A percentile compares a stretch with the other conserved stretches of the same genome.
These are phyloP conservation scores for Brachyopa scutellaris DNA, from an alignment of 2,888 invertebrate species.

Conservation along the genomic window DNA sequence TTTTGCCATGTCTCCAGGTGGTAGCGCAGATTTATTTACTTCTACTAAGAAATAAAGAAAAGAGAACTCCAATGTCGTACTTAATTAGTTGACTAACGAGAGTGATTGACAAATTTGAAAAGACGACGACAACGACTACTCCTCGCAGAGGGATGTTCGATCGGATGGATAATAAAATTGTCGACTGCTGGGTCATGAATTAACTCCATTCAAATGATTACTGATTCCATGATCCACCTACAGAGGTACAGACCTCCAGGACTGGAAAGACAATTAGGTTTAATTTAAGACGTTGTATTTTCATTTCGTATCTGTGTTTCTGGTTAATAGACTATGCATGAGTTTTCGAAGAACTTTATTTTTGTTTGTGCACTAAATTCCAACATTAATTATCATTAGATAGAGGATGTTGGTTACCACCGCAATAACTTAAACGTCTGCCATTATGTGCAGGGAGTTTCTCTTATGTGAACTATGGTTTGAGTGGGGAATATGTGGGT, in stretches of 20 bases:
- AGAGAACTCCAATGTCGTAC: conserved; percentile 38
- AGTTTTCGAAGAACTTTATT: conserved; percentile 46
- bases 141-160: background rate
- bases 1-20: conserved; percentile 51
- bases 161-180: too few relatives aligned
- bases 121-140: background rate
- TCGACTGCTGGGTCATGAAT: conserved; percentile 40
- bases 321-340: conserved; percentile 32
- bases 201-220: conserved; percentile 57
- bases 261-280: conserved; percentile 40
- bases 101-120: conserved; percentile 67
- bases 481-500: too few relatives aligned
- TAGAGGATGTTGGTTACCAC: background rate
- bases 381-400: conserved; percentile 46
- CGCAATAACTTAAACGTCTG: background rate
- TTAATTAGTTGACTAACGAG: conserved; percentile 63
- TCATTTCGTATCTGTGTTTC: conserved; percentile 28
- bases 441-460: conserved; percentile 3
- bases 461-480: too few relatives aligned
- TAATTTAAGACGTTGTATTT: conserved; percentile 39
- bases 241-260: background rate
- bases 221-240: background rate
- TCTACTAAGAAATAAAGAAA: background rate
- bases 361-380: conserved; percentile 32
- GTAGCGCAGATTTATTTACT: conserved; percentile 11